phyloP scores from a whole-genome alignment of 2,113 vertebrate species.

The Pterophyllum scalare region DNA sequence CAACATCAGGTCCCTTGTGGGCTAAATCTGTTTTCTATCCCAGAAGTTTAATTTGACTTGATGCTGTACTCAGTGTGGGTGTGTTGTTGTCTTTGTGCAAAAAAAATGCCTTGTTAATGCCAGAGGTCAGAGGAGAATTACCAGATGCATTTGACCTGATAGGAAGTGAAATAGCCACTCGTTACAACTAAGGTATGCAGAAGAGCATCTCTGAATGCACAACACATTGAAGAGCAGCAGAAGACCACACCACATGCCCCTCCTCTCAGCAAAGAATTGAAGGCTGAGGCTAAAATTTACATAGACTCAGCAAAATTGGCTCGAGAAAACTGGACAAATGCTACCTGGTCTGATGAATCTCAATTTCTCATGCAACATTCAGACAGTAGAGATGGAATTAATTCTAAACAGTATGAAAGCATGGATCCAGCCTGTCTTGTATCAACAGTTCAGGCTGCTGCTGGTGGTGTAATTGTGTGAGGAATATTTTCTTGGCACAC shows the following conservation, averaged over 20 bases:
- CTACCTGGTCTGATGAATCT: no score
- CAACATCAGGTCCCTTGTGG: not conserved
- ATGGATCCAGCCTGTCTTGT: not conserved
- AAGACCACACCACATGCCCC: not conserved
- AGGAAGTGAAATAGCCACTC: not conserved
- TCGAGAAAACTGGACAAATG: not conserved
- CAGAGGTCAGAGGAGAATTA: not conserved
- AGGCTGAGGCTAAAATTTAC: no score
- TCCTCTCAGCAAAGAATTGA: no score
- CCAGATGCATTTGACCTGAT: not conserved
- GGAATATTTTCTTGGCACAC: not conserved
- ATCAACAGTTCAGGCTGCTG: not conserved
- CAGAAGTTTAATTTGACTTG: no score
- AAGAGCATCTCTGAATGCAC: not conserved
- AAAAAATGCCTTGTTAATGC: not conserved
- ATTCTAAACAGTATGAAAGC: not conserved
- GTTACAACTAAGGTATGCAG: not conserved
- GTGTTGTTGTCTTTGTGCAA: no score
- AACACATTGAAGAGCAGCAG: not conserved
- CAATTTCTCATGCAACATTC: no score
- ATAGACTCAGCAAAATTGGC: fast-evolving
- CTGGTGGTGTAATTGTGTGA: fast-evolving
- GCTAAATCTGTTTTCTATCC: not conserved
- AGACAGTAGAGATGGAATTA: no score
- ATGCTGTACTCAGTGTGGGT: no score